Evolutionary conservation across 2,797 vertebrate species (phyloP).

Genomic region (Spinibarbus caldwelli): DNA sequence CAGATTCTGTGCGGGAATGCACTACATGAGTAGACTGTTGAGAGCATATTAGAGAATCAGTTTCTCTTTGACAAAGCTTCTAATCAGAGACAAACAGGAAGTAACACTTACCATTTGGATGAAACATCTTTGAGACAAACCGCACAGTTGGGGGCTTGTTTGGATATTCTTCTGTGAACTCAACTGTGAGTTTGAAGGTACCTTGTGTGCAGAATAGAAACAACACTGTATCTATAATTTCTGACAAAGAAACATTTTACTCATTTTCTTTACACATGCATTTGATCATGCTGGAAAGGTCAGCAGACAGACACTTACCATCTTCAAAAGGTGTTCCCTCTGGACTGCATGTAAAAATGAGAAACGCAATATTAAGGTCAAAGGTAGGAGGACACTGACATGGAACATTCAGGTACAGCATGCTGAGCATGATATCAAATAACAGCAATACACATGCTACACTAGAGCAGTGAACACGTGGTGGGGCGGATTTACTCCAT

Average conservation of each 20-base stretch:
- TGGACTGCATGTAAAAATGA: conserved; percentile 77
- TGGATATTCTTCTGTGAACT: conserved; percentile 99
- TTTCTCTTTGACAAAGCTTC: background rate
- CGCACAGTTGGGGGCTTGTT: conserved; percentile 99
- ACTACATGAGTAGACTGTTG: background rate
- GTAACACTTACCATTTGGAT: conserved; percentile 90
- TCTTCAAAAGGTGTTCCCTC: conserved; percentile 99
- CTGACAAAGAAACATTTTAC: background rate
- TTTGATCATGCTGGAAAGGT: background rate
- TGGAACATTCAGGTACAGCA: conserved; percentile 2
- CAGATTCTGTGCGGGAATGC: background rate
- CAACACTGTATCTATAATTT: background rate
- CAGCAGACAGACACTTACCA: conserved; percentile 80
- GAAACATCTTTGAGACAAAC: conserved; percentile 99
- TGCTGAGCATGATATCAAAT: conserved; percentile 23
- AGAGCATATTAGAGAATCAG: background rate
- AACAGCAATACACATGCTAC: background rate
- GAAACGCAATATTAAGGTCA: conserved; percentile 3
- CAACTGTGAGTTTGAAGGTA: conserved; percentile 99
- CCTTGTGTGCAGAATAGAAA: conserved; percentile 72
- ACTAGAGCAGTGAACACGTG: background rate
- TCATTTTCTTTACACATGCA: background rate
- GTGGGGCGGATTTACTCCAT: background rate
- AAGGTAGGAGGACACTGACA: conserved; percentile 11
- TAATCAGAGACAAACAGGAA: background rate